Percentiles rank a stretch among this genome's conserved stretches.
Conservation (phyloP, 1,140 invertebrate species). For the Eubasilissa regina region DNA sequence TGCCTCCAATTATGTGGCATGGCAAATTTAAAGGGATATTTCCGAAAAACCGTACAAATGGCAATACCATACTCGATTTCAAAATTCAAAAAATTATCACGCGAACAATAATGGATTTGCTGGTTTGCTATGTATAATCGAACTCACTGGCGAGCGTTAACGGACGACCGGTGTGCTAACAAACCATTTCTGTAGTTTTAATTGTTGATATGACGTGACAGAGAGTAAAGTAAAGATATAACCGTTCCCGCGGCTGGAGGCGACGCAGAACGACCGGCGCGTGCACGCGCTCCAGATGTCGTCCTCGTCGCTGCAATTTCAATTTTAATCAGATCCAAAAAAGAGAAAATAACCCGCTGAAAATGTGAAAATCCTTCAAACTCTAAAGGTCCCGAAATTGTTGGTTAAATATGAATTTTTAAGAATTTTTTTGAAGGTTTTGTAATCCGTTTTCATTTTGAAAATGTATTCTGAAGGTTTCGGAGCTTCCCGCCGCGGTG, state of each 20-base stretch:
- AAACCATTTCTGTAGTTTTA: constrained; percentile 22
- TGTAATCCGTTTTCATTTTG: too few species aligned
- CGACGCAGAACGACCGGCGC: constrained; percentile 55
- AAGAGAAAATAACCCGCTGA: neutral
- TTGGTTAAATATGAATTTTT: constrained; percentile 7
- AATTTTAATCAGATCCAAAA: neutral
- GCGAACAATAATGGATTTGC: neutral
- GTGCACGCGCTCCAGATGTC: constrained; percentile 59
- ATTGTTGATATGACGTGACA: constrained; percentile 14
- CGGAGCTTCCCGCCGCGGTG: constrained; percentile 41
- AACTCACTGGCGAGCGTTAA: neutral
- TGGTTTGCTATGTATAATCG: neutral
- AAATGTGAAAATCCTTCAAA: neutral
- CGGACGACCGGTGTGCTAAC: neutral
- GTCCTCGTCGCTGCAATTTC: constrained; percentile 7
- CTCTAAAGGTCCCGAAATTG: neutral
- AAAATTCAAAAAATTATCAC: neutral
- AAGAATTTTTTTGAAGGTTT: neutral
- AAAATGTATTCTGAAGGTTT: neutral
- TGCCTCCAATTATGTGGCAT: too few species aligned
- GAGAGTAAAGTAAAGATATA: neutral
- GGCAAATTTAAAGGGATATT: too few species aligned
- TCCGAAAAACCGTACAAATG: neutral
- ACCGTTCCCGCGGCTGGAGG: constrained; percentile 26
- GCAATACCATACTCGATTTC: constrained; percentile 6